Base-by-base conservation (phyloP, 2,797 vertebrate genomes). In the Fringilla coelebs region DNA sequence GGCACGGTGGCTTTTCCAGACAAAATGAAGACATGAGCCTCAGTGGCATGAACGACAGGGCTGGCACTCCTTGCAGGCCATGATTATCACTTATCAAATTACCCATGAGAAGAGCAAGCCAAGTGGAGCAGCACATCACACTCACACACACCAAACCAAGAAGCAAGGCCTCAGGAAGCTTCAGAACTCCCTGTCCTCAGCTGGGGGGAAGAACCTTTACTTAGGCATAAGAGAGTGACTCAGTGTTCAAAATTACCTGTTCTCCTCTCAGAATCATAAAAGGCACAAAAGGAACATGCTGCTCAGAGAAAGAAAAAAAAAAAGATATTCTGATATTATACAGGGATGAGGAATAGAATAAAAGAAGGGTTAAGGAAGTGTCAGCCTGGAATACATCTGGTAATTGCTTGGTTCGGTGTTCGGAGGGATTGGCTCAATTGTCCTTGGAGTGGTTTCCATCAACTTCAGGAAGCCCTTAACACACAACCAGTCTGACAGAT, bases 11-110 rank as follows among this genome's bases (percentile, higher is more conserved):
- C 72, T 94, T 94, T 96, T 89, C 92, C 79, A 86, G 78, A 54
- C 0, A 1, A 92, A 89, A 89, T 70, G 62, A 89, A 95, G 52
- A 57, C 54, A 57, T 76, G 76, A 89, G 79, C 58, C 66, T 54
- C 70, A 85, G 79, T 3, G 15, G 87, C 41, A 1, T 90, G 82
- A 94, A 75, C 0, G 1, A 78, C 70, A 92, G 79, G 36, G 58
- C 21, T 88, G 85, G 78, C 89, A 60, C 81, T 93, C 85, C 89
- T 95, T 91, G 87, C 85, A 94, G 92, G 73, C 90, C 90, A 63
- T 88, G 90, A 89, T 96, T 91, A 89, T 86, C 87, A 66, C 87
- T 94, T 95, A 70, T 67, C 58, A 91, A 93, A 90, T 85, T 88
- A 95, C n/a, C 89, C 79, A 85, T 3, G 19, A 90, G 90, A 68